Conservation (phyloP, 2,113 vertebrate genomes). For the Myxocyprinus asiaticus region DNA sequence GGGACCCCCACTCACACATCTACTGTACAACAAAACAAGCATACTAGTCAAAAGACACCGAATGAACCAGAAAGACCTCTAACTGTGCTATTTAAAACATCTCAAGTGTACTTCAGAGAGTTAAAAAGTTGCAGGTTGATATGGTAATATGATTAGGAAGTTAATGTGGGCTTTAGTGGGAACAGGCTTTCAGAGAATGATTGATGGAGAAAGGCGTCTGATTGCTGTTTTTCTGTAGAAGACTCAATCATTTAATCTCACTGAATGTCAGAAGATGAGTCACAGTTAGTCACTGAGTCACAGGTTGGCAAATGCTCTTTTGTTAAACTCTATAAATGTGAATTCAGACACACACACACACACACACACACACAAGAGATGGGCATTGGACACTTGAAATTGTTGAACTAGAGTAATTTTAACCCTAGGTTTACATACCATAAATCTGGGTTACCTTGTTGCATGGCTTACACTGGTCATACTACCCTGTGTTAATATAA, state of each 20-base stretch:
- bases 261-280: slow-evolving; percentile 23
- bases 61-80: background rate
- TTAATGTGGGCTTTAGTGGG: background rate
- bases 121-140: background rate
- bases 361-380: background rate
- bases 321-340: too few relatives aligned
- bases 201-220: slow-evolving; percentile 31
- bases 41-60: background rate
- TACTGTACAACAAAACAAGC: slow-evolving; percentile 21
- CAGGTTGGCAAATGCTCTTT: too few relatives aligned
- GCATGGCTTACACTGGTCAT: background rate
- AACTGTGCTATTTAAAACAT: slow-evolving; percentile 20
- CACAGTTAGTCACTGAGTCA: slow-evolving; percentile 7
- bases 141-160: slow-evolving; percentile 16
- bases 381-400: background rate
- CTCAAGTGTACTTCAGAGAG: background rate
- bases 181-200: slow-evolving; percentile 19
- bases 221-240: slow-evolving; percentile 35
- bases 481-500: background rate
- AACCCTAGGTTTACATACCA: too few relatives aligned
- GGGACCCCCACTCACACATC: background rate
- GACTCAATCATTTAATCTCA: slow-evolving; percentile 23
- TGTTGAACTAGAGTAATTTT: too few relatives aligned
- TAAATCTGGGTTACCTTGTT: background rate
- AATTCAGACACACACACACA: too few relatives aligned